Evolutionary conservation across 2,113 vertebrate genomes (phyloP), one percentile per base, ranked within the genome.

Genomic region (Coptodon bakossiorum): DNA sequence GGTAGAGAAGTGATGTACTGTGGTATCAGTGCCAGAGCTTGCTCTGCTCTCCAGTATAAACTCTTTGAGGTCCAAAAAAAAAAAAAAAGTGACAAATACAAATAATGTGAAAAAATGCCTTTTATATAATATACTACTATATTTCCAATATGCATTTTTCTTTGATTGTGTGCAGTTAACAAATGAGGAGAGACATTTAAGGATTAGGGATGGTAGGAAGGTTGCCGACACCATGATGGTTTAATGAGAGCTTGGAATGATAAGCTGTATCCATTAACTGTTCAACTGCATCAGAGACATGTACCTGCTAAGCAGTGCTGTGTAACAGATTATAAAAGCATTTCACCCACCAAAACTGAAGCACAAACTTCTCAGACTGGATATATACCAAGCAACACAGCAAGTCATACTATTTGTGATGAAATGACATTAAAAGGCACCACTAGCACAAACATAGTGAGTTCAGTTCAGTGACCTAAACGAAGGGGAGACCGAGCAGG

Each of bases 1-100:
- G 73, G 84, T 83, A 16, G 82, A 85, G 29, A 59, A 50, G 80
- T 91, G 85, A 93, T 87, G 85, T 6, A 82, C 83, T 57, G 83
- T 83, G 61, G 78, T 73, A 90, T 88, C 87, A 68, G 54, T 48
- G 82, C 83, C 73, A 84, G 56, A 48, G 34, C 57, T 16, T 50
- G 83, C 59, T 78, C 27, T 34, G 45, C 45, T 52, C 71, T 52
- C 3, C 73, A 34, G 17, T 52, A 34, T 45, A 48, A 73, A 73
- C 73, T 13, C 17, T n/a, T 34, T 12, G 24, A 48, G 14, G 22
- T 45, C 13, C 7, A 1, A 17, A 12, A 27, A 11, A 24, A 68
- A 40, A 68, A 27, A 11, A 24, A 68, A 40, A 68, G 9, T n/a
- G 63, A 68, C 1, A 36, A 66, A 66, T 36, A 0, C 31, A 66